Base-by-base conservation (phyloP, 2,797 vertebrate species). In the Poecile montanus region DNA sequence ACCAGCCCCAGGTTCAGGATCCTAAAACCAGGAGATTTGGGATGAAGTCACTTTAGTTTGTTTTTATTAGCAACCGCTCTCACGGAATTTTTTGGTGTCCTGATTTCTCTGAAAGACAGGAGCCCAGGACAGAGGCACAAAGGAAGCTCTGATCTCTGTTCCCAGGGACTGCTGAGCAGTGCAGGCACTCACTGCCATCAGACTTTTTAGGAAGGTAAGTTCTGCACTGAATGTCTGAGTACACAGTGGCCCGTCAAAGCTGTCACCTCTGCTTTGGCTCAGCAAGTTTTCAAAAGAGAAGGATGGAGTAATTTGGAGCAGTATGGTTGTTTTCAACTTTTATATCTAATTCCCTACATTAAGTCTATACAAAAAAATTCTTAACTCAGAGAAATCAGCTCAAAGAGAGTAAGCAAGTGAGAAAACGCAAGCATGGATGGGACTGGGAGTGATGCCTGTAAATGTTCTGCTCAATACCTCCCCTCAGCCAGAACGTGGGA, bases 351-450 rank as follows among this genome's bases (percentile, higher is more conserved):
- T 53, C 23, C 29, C n/a, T n/a, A 2, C 0, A 1, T 38, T 22
- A 34, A 67, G 7, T n/a, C 0, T 0, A 23, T 9, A 57, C 7
- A 29, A 72, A 73, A 72, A 73, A 66, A 4, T 15, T 15, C n/a
- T 62, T 42, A 40, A 26, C 4, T 29, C 0, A 0, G n/a, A 38
- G 34, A 34, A 54, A 80, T 25, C 15, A 32, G 30, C n/a, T 13
- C 32, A 9, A 67, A 65, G 42, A 51, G 23, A 11, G 13, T 0
- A 20, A 68, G 58, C 26, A 25, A 68, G 53, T 6, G 30, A 70
- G 45, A 62, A 51, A 61, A 3, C 0, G 0, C 4, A 12, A 1
- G 1, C 4, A 29, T 1, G 1, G 8, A 32, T 0, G 0, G 8
- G 61, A 60, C 56, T 32, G 68, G 2, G 1, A 62, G 47, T 9